Evolutionary conservation across 2,113 vertebrate species (phyloP), one percentile per base, ranked within the genome.

Genomic region (Myotis brandtii): DNA sequence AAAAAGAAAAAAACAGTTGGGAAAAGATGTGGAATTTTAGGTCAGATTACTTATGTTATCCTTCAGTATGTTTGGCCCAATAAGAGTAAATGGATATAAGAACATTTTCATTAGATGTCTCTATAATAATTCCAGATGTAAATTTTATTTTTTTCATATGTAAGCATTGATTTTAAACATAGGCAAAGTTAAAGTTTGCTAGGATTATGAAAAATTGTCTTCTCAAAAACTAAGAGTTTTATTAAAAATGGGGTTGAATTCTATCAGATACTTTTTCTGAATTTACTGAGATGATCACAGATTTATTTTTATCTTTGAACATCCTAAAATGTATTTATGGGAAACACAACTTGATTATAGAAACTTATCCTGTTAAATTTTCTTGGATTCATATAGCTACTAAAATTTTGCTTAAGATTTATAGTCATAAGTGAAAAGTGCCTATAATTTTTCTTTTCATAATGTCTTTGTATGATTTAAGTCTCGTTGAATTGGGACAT

Each of bases 351-450:
- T 80, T 80, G 10, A 67, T 84, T 84, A 56, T 54, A 34, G 64
- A 25, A 32, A 67, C 32, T 43, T 67, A 59, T 30, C 14, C 89
- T 86, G 32, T 50, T 91, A 59, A 32, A 46, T 59, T 73, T 18
- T 92, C n/a, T 84, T 87, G 77, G 11, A 46, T 84, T 95, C 30
- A 79, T 72, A 34, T 80, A 79, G 40, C 9, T 87, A 77, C 17
- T 80, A 34, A 77, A 69, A 72, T 83, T 90, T 93, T 95, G 32
- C 46, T 59, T 79, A 83, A 48, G 30, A 66, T 56, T 95, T 93
- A 77, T 40, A 84, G 8, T 59, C 20, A 54, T 50, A 59, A 87
- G 21, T 87, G 48, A 95, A 77, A 34, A 80, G 3, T 3, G 20
- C 46, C 52, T 66, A 30, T 91, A 64, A 76, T 76, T 91, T 95